These are phyloP conservation scores for Cryptoprocta ferox DNA, from an alignment of 2,797 vertebrate genomes.

Conservation along the genomic window DNA sequence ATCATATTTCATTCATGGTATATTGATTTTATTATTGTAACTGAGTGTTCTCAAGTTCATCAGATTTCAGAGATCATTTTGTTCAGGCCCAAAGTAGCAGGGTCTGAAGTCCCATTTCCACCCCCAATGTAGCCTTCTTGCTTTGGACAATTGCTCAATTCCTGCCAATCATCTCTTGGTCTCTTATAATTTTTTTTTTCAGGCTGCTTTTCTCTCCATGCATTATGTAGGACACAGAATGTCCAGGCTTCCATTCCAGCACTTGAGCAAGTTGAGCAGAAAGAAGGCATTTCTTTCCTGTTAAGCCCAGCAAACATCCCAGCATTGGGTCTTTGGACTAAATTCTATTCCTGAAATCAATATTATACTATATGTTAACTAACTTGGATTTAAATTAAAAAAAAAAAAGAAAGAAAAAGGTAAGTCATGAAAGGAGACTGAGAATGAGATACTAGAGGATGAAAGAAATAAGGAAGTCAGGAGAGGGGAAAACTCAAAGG, in stretches of 20 bases:
- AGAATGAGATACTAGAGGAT: not conserved
- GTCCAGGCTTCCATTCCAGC: not conserved
- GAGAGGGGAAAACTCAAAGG: not conserved
- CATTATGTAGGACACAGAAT: not conserved
- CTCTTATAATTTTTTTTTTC: not conserved
- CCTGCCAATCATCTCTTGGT: not conserved
- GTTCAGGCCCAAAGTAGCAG: not conserved
- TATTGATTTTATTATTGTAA: conserved; percentile 28
- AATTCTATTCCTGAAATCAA: no score
- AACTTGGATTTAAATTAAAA: no score
- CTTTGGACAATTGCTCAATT: not conserved
- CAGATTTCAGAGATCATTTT: not conserved
- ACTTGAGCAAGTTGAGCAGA: not conserved
- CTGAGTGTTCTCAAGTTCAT: not conserved
- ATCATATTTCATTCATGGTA: conserved; percentile 4
- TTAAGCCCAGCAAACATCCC: not conserved
- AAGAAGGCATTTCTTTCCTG: not conserved
- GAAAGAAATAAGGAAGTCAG: not conserved
- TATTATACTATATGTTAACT: no score
- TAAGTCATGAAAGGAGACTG: not conserved
- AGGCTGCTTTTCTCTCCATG: not conserved
- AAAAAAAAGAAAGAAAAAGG: not conserved
- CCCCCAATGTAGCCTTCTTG: not conserved
- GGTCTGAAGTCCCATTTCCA: not conserved
- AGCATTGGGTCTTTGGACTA: not conserved